Evolutionary conservation across 2,888 invertebrate genomes (phyloP).

Genomic region (Petrophora chlorosata): DNA sequence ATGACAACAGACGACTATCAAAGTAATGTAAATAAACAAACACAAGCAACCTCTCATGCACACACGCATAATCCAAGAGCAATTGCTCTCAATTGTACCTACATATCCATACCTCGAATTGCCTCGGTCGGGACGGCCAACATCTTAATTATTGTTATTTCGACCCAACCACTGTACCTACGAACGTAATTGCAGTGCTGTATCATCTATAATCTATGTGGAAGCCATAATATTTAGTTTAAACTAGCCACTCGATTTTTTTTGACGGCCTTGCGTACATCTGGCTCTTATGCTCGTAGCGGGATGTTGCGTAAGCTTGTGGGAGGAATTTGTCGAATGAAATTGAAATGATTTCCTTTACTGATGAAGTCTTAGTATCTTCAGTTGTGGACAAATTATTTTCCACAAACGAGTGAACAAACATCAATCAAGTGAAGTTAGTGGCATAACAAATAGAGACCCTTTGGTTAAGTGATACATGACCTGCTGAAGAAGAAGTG

Average conservation of each 20-base stretch:
- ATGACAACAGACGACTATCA: conserved; percentile 7
- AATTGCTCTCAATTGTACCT: conserved; percentile 30
- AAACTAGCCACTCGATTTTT: conserved; percentile 60
- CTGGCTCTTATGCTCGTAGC: conserved; percentile 55
- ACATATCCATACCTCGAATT: conserved; percentile 24
- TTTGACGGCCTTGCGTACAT: conserved; percentile 54
- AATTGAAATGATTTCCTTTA: conserved; percentile 2
- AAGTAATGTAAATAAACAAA: conserved; percentile 20
- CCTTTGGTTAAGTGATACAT: too few relatives aligned
- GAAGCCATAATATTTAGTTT: conserved; percentile 61
- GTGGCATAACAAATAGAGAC: too few relatives aligned
- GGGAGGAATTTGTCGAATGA: conserved; percentile 35
- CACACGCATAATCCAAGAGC: conserved; percentile 14
- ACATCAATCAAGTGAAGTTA: too few relatives aligned
- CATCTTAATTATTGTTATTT: conserved; percentile 74
- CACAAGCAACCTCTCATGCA: conserved; percentile 1
- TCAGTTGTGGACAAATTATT: too few relatives aligned
- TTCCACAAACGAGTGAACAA: too few relatives aligned
- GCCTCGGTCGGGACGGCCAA: conserved; percentile 36
- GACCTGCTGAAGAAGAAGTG: too few relatives aligned
- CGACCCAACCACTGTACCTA: conserved; percentile 51
- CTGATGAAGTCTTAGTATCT: too few relatives aligned
- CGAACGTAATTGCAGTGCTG: conserved; percentile 58
- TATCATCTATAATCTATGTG: conserved; percentile 62
- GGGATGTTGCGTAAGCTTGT: conserved; percentile 49